Conservation (phyloP, 2,797 vertebrate genomes). For the Coreius guichenoti region DNA sequence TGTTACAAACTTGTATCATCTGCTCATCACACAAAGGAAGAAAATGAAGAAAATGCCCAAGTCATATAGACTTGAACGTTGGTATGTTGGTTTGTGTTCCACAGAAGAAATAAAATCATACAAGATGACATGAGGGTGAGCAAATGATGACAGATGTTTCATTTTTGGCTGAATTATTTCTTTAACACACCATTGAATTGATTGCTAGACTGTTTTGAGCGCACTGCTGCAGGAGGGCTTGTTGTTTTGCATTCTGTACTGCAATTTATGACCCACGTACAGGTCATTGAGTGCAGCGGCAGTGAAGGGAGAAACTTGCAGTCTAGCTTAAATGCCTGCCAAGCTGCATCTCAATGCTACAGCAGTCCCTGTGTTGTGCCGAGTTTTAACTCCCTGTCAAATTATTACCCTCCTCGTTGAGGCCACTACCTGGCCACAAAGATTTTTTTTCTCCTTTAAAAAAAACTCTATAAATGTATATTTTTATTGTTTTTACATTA, state of each 20-base stretch:
- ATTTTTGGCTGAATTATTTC: conserved; percentile 9
- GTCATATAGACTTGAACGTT: neutral
- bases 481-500: neutral
- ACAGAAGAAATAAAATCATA: neutral
- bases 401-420: neutral
- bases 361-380: neutral
- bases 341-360: conserved; percentile 15
- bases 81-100: neutral
- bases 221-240: conserved; percentile 3
- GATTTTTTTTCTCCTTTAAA: neutral
- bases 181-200: neutral
- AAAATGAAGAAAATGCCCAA: neutral
- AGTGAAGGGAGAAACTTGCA: conserved; percentile 39
- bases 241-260: conserved; percentile 21
- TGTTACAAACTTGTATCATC: neutral
- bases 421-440: neutral
- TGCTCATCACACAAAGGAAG: neutral
- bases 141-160: conserved; percentile 4
- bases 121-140: neutral
- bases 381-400: neutral
- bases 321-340: conserved; percentile 19
- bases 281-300: conserved; percentile 44
- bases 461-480: neutral
- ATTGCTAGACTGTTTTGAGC: neutral
- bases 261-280: conserved; percentile 31